A percentile compares a stretch with the other conserved stretches of the same genome.
Conservation (phyloP, 1,140 invertebrate genomes). For the Musca domestica region DNA sequence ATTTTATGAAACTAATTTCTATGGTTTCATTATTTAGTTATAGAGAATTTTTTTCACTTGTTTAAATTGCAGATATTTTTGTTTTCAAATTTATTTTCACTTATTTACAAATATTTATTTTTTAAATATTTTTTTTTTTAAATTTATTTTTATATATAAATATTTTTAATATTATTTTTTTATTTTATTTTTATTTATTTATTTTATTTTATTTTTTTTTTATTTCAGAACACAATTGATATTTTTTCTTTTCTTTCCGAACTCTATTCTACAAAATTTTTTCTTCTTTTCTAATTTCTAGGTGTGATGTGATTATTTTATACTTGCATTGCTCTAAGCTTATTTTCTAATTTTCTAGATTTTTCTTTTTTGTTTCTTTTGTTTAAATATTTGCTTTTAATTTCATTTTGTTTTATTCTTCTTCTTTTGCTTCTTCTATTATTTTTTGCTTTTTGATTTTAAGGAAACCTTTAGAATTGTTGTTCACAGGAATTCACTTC, state of each 20-base stretch:
- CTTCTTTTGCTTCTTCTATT: not conserved
- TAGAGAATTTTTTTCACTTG: not conserved
- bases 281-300: slow-evolving; percentile 3
- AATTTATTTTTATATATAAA: not conserved
- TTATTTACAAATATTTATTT: slow-evolving; percentile 13
- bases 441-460: not conserved
- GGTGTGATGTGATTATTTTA: not conserved
- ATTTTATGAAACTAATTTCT: too few relatives aligned
- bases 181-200: not conserved
- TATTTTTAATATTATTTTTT: not conserved
- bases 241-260: slow-evolving; percentile 9
- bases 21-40: not conserved
- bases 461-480: not conserved
- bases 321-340: not conserved
- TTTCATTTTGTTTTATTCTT: not conserved
- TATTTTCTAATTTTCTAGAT: not conserved
- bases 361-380: not conserved
- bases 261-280: not conserved
- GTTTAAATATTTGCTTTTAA: not conserved
- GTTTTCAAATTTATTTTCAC: not conserved
- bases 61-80: not conserved
- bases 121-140: slow-evolving; percentile 2
- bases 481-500: not conserved
- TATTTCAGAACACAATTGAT: slow-evolving; percentile 2
- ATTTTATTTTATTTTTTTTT: slow-evolving; percentile 1